Conservation (phyloP, 2,113 vertebrate genomes). For the Actenoides lindsayi region DNA sequence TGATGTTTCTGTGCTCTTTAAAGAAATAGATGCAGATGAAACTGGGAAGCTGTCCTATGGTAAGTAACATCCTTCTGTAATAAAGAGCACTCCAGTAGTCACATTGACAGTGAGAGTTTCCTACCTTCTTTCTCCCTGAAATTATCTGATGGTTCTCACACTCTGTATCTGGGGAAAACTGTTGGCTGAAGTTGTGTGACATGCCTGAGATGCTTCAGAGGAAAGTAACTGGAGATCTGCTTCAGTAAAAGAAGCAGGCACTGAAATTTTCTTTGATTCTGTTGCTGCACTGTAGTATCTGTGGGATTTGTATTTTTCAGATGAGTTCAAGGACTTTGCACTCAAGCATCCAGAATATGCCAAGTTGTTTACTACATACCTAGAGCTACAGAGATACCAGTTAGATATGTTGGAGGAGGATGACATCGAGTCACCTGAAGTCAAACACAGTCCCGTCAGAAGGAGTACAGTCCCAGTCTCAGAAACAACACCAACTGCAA, state of each 20-base stretch:
- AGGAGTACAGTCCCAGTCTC: background rate
- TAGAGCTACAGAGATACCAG: constrained; percentile 92
- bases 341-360: constrained; percentile 90
- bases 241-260: background rate
- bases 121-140: background rate
- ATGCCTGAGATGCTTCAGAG: background rate
- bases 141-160: background rate
- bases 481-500: background rate
- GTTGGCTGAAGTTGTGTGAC: background rate
- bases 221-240: background rate
- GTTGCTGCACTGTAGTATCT: background rate
- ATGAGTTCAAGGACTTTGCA: constrained; percentile 90
- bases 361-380: constrained; percentile 93
- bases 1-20: constrained; percentile 88
- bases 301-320: constrained; percentile 62
- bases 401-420: constrained; percentile 72
- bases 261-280: background rate
- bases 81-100: background rate
- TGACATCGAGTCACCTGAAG: background rate
- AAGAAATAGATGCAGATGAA: constrained; percentile 87
- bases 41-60: constrained; percentile 88
- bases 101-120: background rate
- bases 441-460: background rate
- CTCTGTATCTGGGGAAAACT: background rate
- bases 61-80: constrained; percentile 57